Evolutionary conservation across 2,888 invertebrate genomes (phyloP).

Genomic region (Nomada fucata): DNA sequence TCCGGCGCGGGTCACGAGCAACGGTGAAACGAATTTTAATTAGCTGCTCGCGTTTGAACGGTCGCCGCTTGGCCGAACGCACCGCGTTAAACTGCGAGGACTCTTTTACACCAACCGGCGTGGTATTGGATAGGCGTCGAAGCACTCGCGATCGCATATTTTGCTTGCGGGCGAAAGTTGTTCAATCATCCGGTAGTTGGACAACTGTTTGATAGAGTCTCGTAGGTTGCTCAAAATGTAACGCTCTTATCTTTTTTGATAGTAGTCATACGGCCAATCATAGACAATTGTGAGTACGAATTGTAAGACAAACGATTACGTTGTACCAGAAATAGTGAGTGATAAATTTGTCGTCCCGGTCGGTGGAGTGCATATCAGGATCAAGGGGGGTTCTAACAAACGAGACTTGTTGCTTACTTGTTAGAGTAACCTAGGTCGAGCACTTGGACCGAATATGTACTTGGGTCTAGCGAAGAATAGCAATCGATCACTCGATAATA

Average conservation of each 20-base stretch:
- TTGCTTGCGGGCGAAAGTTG: not conserved
- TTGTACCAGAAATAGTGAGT: no score
- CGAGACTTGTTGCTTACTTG: no score
- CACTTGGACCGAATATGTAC: no score
- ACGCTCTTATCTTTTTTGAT: not conserved
- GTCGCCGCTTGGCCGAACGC: not conserved
- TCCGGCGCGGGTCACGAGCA: not conserved
- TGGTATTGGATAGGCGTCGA: no score
- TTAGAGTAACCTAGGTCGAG: no score
- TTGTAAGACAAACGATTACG: no score
- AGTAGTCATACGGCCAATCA: not conserved
- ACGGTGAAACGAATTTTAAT: constrained; percentile 17
- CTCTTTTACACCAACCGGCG: not conserved
- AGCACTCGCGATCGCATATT: not conserved
- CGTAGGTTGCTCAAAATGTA: not conserved
- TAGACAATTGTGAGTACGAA: no score
- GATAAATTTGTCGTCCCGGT: no score
- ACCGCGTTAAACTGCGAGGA: not conserved
- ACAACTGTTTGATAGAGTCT: not conserved
- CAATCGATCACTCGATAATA: no score
- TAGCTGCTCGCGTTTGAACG: not conserved
- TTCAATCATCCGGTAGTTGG: not conserved
- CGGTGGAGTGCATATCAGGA: no score
- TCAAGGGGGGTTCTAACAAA: no score
- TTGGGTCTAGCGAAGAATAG: no score